Percentiles rank a stretch among this genome's conserved stretches.
Evolutionary conservation across 2,797 vertebrate genomes (phyloP).

Genomic region (Pagetopsis macropterus): DNA sequence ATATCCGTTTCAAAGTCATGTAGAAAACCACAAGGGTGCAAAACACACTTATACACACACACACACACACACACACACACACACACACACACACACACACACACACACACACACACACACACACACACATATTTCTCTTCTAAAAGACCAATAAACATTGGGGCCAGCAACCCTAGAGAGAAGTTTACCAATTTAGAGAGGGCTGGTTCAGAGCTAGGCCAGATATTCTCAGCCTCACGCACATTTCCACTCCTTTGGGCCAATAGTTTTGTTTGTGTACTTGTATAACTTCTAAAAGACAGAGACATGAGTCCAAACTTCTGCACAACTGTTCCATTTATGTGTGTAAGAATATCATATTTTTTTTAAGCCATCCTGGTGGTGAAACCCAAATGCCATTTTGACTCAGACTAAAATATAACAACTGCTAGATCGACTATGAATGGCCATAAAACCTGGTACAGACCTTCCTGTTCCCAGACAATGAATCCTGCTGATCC

Average conservation of each 20-base stretch:
- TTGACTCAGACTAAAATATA: conserved; percentile 19
- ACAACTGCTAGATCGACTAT: background rate
- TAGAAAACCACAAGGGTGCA: conserved; percentile 40
- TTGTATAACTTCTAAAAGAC: conserved; percentile 49
- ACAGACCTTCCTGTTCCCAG: conserved; percentile 7
- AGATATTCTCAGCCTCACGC: conserved; percentile 65
- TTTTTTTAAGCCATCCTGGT: background rate
- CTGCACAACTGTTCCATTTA: conserved; percentile 6
- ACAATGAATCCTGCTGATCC: background rate
- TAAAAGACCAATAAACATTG: conserved; percentile 59
- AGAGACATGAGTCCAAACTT: conserved; percentile 25
- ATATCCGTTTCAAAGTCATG: conserved; percentile 53
- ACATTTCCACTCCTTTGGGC: conserved; percentile 22
- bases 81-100: too few relatives aligned
- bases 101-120: too few relatives aligned
- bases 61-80: conserved; percentile 28
- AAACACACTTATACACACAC: conserved; percentile 12
- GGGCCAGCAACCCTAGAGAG: conserved; percentile 59
- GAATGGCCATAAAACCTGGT: background rate
- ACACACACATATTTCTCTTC: conserved; percentile 41
- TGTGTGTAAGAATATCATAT: conserved; percentile 2
- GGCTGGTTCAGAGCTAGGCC: conserved; percentile 62
- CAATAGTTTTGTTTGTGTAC: conserved; percentile 29
- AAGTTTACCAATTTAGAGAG: conserved; percentile 53
- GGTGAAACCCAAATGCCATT: background rate